phyloP scores from a whole-genome alignment of 2,113 vertebrate species.

The Nibea albiflora region DNA sequence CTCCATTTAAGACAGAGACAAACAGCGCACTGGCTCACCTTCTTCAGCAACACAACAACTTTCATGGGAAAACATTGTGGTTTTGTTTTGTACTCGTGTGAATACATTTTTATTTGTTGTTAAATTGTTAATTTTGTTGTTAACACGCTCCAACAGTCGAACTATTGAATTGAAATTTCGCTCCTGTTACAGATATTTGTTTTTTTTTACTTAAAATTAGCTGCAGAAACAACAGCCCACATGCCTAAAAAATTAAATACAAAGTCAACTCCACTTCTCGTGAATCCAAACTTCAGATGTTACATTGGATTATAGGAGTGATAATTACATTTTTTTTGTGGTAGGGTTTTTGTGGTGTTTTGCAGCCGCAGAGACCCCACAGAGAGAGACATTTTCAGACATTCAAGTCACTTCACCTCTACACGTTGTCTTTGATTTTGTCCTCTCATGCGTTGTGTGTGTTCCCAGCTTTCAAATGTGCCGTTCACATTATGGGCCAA shows the following conservation, averaged over 20 bases:
- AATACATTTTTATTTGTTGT: background rate
- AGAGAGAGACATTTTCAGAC: slow-evolving; percentile 34
- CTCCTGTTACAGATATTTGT: background rate
- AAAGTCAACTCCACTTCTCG: slow-evolving; percentile 11
- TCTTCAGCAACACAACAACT: background rate
- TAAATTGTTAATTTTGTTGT: slow-evolving; percentile 2
- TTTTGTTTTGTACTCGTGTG: slow-evolving; percentile 17
- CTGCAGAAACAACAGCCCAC: slow-evolving; percentile 2
- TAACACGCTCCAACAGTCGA: background rate
- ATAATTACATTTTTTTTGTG: slow-evolving; percentile 51
- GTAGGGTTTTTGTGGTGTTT: slow-evolving; percentile 49
- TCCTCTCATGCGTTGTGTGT: slow-evolving; percentile 68
- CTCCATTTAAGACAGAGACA: slow-evolving; percentile 26
- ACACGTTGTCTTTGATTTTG: slow-evolving; percentile 59
- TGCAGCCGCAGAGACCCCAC: slow-evolving; percentile 47
- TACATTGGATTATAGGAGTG: slow-evolving; percentile 43
- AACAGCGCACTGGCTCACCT: slow-evolving; percentile 29
- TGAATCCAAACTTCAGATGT: slow-evolving; percentile 33
- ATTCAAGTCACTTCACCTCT: slow-evolving; percentile 45
- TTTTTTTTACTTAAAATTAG: slow-evolving; percentile 1
- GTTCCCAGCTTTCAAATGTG: slow-evolving; percentile 62
- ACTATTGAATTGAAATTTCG: background rate
- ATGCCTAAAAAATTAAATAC: background rate
- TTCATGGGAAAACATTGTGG: background rate
- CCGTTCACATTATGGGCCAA: slow-evolving; percentile 65